Base-by-base conservation (phyloP, 2,888 invertebrate species). In the Drosophila recens region DNA sequence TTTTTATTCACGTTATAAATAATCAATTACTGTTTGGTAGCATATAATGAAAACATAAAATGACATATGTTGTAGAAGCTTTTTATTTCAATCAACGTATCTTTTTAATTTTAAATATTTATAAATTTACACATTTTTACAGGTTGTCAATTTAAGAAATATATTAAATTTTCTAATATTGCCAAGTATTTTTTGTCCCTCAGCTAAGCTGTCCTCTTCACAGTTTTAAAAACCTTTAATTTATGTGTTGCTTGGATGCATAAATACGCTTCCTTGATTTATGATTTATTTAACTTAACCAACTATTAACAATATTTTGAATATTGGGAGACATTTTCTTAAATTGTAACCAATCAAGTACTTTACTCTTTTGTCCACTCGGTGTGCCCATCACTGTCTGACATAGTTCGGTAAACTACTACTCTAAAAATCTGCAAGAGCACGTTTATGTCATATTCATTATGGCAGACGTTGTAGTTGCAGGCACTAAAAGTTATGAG, bases 401-500 rank as follows among this genome's bases (percentile, higher is more conserved):
- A 23, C 36, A 42, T 30, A 51, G 34, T n/a, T 56, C 4, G 8
- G 46, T 38, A 46, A 57, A 53, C 17, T 17, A 23, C 8, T 15
- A 34, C 51, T 34, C 23, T 9, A 20, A 52, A 67, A 67, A 77
- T 57, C 57, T 51, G 59, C 53, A 71, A 33, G 36, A 53, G 53
- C 77, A 62, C 58, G 40, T 63, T 68, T 59, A 42, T 82, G 80
- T 82, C 82, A 73, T 85, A 64, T 69, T 79, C 72, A 75, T 82
- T 72, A 67, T 59, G 64, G 27, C 54, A 76, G 52, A 63, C 56
- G 64, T 52, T 71, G 76, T 81, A 63, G 75, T 62, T 71, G 49
- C 54, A 49, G 64, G 51, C 80, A 62, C 63, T 68, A 67, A 83
- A 83, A 87, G 70, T 82, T 87, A 61, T 78, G 62, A 79, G 75